Base-by-base conservation (phyloP, 2,888 invertebrate species). In the Aquatica leii region DNA sequence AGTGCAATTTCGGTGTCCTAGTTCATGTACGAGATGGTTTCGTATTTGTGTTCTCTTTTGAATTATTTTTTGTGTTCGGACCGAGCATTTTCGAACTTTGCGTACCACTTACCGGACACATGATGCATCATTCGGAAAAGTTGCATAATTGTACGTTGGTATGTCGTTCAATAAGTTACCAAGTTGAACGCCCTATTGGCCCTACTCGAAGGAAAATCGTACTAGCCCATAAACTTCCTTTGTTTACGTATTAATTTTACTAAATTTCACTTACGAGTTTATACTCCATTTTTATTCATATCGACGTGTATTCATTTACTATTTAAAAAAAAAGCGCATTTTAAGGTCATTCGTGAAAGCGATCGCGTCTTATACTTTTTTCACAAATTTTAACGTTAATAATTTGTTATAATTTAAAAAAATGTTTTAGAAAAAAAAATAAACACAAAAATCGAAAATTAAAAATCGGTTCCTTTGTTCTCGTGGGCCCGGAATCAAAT, bases 1-100 rank as follows among this genome's bases (percentile, higher is more conserved):
- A 56, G 65, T 60, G 60, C 59, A 43, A 53, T 50, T 43, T 60
- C 59, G 46, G 65, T 60, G 60, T 56, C 65, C 65, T 60, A 68
- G 67, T 67, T 67, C 65, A 63, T 60, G 49, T 59, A 55, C 69
- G 71, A 69, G 69, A 75, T 75, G 74, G 72, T 65, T 69, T 68
- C 69, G 65, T 70, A 60, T 70, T 71, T 69, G 74, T 74, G 72
- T 52, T 63, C 53, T 34, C 20, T 55, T 59, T 37, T 55, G 46
- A 62, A 68, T 61, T 67, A 60, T 54, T n/a, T n/a, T n/a, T 62
- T 67, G 70, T 67, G 70, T 54, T 54, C 56, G 40, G 55, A 59
- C 40, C 43, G 24, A 43, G 48, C 51, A 20, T n/a, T 59, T 50
- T 40, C 62, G 56, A 50, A 35, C 48, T 41, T 56, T 46, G 50